Evolutionary conservation across 2,797 vertebrate species (phyloP).

Genomic region (Gobio occitaniae): DNA sequence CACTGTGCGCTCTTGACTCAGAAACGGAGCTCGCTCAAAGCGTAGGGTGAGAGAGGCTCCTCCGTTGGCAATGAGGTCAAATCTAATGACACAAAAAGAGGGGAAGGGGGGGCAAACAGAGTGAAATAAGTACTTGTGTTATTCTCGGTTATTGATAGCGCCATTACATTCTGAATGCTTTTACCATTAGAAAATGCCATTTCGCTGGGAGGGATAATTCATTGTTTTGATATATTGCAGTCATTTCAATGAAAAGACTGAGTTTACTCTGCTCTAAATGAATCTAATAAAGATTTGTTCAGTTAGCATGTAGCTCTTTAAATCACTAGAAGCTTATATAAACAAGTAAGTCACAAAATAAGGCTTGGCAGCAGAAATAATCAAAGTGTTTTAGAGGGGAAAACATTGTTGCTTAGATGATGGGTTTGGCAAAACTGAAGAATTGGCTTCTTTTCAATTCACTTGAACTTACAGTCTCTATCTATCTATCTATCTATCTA

Average conservation of each 20-base stretch:
- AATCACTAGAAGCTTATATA: slow-evolving; percentile 29
- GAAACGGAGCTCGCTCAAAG: slow-evolving; percentile 95
- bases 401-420: neutral
- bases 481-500: too few relatives aligned
- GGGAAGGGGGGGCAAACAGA: slow-evolving; percentile 51
- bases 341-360: slow-evolving; percentile 17
- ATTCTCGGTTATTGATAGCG: slow-evolving; percentile 56
- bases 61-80: slow-evolving; percentile 97
- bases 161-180: slow-evolving; percentile 57
- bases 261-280: slow-evolving; percentile 47
- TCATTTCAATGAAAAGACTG: slow-evolving; percentile 51
- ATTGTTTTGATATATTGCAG: slow-evolving; percentile 59
- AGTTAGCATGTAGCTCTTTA: slow-evolving; percentile 43
- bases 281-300: slow-evolving; percentile 61
- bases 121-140: slow-evolving; percentile 47
- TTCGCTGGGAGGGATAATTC: slow-evolving; percentile 54
- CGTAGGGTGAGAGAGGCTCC: slow-evolving; percentile 93
- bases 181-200: slow-evolving; percentile 59
- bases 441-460: neutral
- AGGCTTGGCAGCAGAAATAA: slow-evolving; percentile 25
- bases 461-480: too few relatives aligned
- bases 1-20: slow-evolving; percentile 96
- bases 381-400: slow-evolving; percentile 12
- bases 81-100: slow-evolving; percentile 75
- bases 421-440: neutral